phyloP scores from a whole-genome alignment of 2,113 vertebrate species.

The Pampusana beccarii region DNA sequence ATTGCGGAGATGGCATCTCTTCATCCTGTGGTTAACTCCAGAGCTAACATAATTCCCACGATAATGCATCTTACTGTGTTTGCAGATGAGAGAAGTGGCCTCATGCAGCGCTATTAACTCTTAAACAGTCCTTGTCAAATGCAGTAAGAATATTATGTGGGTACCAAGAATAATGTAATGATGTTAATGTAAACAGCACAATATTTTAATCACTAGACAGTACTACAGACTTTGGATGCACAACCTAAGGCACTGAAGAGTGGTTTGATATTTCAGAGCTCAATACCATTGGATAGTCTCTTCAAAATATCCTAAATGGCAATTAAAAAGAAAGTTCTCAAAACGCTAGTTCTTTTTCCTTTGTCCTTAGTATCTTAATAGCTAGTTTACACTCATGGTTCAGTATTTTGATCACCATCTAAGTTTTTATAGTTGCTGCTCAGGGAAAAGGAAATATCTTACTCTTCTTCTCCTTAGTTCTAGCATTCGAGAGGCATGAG shows the following conservation, averaged over 20 bases:
- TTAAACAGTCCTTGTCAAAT: slow-evolving; percentile 3
- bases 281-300: not conserved
- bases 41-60: slow-evolving; percentile 58
- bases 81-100: slow-evolving; percentile 44
- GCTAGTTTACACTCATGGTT: not conserved
- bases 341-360: not conserved
- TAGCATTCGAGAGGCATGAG: not conserved
- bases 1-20: slow-evolving; percentile 61
- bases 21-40: slow-evolving; percentile 65
- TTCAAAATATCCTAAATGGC: not conserved
- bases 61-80: slow-evolving; percentile 68
- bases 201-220: not conserved
- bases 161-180: not conserved
- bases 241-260: not conserved
- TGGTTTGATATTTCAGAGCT: not conserved
- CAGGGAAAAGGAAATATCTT: not conserved
- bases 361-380: not conserved
- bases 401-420: not conserved
- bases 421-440: not conserved
- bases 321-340: not conserved
- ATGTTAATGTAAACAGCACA: not conserved
- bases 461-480: not conserved
- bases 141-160: not conserved
- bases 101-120: not conserved
- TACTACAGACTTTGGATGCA: not conserved